Base-by-base conservation (phyloP, 92 coral and sea anemone genomes). In the Chrysogorgia sp. region DNA sequence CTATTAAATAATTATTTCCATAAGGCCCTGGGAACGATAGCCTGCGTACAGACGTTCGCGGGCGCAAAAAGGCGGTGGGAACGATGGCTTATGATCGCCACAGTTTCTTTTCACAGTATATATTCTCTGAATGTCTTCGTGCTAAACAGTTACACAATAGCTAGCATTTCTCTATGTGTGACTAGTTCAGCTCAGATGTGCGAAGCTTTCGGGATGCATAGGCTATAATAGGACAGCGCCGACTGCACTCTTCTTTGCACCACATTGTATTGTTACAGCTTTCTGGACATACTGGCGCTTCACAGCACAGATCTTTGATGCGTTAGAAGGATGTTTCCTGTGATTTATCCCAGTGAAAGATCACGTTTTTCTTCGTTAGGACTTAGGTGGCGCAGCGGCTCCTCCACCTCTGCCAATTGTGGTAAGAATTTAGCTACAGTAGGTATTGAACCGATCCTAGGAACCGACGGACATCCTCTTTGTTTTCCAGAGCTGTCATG, bases 131-230 rank as follows among this genome's bases (percentile, higher is more conserved):
- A 87, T 48, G 69, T 82, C 55, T 68, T 67, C 43, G 82, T 77
- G 24, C 74, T 70, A 80, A 56, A 68, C n/a, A n/a, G n/a, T n/a
- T n/a, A n/a, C 23, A 79, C 88, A 23, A 83, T 79, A 6, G 83
- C 91, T 34, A 64, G 47, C 79, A 83, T 40, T 79, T 88, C 86
- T 87, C 88, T 1, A 87, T 83, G 12, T 77, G 85, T 31, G 82
- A 75, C 77, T 79, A 83, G 75, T 63, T 79, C n/a, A 63, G 49
- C 56, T 83, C 86, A 0, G 86, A 57, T 34, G 67, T 17, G 10
- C 80, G 33, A 12, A 83, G 83, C 40, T 77, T 77, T 20, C 62
- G 72, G 40, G 48, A 62, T 32, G 72, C 82, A 40, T 62, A 77
- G 3, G 74, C 71, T 9, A 77, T 55, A 88, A 71, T 30, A 80